Evolutionary conservation across 2,113 vertebrate species (phyloP).

Genomic region (Lepus americanus): DNA sequence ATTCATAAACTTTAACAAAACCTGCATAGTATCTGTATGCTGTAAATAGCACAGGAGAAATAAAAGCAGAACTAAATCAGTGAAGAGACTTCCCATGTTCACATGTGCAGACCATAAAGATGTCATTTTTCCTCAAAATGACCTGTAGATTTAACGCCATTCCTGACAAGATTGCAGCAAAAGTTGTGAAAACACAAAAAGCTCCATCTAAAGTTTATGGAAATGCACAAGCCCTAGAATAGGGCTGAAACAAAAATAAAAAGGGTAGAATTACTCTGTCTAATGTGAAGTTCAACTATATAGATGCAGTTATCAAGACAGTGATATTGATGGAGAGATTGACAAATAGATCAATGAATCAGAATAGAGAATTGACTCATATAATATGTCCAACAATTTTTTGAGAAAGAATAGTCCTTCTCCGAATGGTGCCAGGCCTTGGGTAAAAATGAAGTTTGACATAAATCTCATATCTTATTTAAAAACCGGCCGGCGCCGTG

Average conservation of each 20-base stretch:
- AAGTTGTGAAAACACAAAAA: background rate
- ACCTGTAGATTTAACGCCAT: background rate
- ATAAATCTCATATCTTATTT: background rate
- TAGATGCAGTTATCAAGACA: background rate
- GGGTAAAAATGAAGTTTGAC: background rate
- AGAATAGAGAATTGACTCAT: background rate
- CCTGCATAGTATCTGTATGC: background rate
- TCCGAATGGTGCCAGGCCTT: no score
- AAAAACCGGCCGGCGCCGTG: background rate
- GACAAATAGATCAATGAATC: background rate
- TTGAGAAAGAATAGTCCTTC: background rate
- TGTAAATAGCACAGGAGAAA: constrained; percentile 3
- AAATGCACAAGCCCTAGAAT: background rate
- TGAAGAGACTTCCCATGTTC: background rate
- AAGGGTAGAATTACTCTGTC: background rate
- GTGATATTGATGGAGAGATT: background rate
- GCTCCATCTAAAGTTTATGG: background rate
- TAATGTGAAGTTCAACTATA: background rate
- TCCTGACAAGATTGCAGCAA: background rate
- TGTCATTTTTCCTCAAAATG: background rate
- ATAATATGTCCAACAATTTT: background rate
- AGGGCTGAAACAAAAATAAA: background rate
- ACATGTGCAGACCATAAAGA: background rate
- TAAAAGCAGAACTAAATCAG: background rate
- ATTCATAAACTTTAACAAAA: background rate